These are phyloP conservation scores for Battus philenor DNA, from an alignment of 1,140 invertebrate species.

Conservation along the genomic window DNA sequence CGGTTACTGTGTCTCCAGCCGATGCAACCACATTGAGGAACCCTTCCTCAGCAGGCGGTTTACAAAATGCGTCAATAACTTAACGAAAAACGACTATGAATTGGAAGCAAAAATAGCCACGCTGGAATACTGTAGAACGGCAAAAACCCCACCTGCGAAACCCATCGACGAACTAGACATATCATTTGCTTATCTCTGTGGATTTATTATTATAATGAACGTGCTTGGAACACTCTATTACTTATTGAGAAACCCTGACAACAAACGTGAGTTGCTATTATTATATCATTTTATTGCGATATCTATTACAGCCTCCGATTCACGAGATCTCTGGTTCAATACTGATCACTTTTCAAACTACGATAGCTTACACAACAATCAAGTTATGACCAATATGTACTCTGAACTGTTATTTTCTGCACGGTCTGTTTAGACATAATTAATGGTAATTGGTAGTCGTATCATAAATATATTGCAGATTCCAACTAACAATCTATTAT, in stretches of 20 bases:
- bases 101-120: slow-evolving; percentile 21
- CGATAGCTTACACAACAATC: too few species aligned
- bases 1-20: slow-evolving; percentile 34
- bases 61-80: slow-evolving; percentile 31
- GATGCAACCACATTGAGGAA: slow-evolving; percentile 24
- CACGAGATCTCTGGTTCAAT: not conserved
- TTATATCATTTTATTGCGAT: not conserved
- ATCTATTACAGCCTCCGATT: not conserved
- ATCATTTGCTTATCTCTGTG: slow-evolving; percentile 18
- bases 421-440: too few species aligned
- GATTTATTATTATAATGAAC: slow-evolving; percentile 28
- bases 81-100: slow-evolving; percentile 23
- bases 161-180: slow-evolving; percentile 26
- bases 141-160: not conserved
- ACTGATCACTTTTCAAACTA: too few species aligned
- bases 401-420: too few species aligned
- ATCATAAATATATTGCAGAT: too few species aligned
- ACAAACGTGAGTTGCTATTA: slow-evolving; percentile 31
- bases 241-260: slow-evolving; percentile 22
- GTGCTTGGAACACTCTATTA: slow-evolving; percentile 38
- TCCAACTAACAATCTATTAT: too few species aligned
- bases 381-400: too few species aligned
- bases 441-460: too few species aligned
- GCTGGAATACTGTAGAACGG: slow-evolving; percentile 30
- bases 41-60: slow-evolving; percentile 17